A percentile compares a stretch with the other conserved stretches of the same genome.
These are phyloP conservation scores for Tigriopus japonicus DNA, from an alignment of 1,140 invertebrate species.

Conservation along the genomic window DNA sequence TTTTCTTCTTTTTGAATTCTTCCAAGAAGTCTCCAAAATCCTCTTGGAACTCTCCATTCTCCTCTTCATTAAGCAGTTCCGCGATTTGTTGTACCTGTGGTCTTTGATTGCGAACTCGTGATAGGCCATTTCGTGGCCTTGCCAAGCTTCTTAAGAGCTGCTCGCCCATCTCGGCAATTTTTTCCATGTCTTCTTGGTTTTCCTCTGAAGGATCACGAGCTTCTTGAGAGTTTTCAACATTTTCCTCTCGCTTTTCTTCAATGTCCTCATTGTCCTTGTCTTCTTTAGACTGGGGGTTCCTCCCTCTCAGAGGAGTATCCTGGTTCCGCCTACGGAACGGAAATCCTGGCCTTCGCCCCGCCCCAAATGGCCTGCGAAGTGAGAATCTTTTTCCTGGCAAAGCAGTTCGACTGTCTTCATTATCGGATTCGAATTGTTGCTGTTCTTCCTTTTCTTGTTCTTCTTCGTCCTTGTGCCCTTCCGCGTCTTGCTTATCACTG, in stretches of 20 bases:
- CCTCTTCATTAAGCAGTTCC: neutral
- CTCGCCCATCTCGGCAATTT: neutral
- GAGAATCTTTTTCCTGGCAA: neutral
- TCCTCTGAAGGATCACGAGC: neutral
- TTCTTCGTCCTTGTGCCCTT: neutral
- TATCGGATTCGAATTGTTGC: too few relatives aligned
- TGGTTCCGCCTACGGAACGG: too few relatives aligned
- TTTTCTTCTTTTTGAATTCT: conserved; percentile 7
- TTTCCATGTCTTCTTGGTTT: neutral
- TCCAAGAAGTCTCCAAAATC: conserved; percentile 12
- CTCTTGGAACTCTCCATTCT: conserved; percentile 7
- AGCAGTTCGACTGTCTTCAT: neutral
- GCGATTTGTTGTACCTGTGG: too few relatives aligned
- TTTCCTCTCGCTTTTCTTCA: neutral
- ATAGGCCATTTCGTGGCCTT: neutral
- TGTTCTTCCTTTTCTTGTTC: neutral
- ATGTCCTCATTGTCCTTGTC: neutral
- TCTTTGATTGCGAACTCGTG: too few relatives aligned
- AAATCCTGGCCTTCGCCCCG: neutral
- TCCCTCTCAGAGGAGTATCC: too few relatives aligned
- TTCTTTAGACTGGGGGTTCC: neutral
- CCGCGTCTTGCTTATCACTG: neutral
- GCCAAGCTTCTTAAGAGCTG: neutral
- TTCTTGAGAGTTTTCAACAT: neutral
- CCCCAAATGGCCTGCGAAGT: neutral